Evolutionary conservation across 1,140 invertebrate species (phyloP).

Genomic region (Leptinotarsa lineolata): DNA sequence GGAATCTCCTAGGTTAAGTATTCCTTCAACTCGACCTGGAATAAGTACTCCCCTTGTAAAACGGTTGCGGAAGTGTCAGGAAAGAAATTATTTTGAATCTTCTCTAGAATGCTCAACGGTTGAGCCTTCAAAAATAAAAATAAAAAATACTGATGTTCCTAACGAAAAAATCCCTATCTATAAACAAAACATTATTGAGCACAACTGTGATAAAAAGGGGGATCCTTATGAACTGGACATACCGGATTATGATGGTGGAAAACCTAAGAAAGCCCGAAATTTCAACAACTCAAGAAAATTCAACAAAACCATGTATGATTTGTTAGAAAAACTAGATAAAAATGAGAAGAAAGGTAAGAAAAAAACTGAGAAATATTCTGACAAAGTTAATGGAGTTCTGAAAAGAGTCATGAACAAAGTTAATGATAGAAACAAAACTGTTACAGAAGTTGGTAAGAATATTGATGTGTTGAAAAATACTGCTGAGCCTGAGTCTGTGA

Average conservation of each 20-base stretch:
- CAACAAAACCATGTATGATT: conserved; percentile 10
- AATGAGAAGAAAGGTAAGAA: conserved; percentile 18
- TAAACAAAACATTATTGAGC: not conserved
- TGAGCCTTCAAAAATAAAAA: not conserved
- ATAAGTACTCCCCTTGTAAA: not conserved
- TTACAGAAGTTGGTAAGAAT: not conserved
- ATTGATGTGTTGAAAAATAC: not conserved
- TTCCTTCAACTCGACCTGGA: not conserved
- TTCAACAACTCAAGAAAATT: not conserved
- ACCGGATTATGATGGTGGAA: not conserved
- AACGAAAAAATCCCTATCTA: conserved; percentile 4
- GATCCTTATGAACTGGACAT: conserved; percentile 16
- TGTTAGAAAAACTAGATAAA: conserved; percentile 3
- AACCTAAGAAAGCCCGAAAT: not conserved
- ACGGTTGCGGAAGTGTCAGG: not conserved
- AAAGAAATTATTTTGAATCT: conserved; percentile 4
- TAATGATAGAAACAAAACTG: not conserved
- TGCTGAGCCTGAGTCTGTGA: too few relatives aligned
- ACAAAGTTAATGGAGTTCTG: conserved; percentile 8
- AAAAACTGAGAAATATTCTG: not conserved
- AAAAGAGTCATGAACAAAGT: conserved; percentile 8
- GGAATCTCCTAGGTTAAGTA: not conserved
- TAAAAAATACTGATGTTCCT: not conserved
- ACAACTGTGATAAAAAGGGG: too few relatives aligned
- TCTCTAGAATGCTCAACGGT: not conserved